Evolutionary conservation across 2,888 invertebrate genomes (phyloP).

Genomic region (Drosophila crucigera): DNA sequence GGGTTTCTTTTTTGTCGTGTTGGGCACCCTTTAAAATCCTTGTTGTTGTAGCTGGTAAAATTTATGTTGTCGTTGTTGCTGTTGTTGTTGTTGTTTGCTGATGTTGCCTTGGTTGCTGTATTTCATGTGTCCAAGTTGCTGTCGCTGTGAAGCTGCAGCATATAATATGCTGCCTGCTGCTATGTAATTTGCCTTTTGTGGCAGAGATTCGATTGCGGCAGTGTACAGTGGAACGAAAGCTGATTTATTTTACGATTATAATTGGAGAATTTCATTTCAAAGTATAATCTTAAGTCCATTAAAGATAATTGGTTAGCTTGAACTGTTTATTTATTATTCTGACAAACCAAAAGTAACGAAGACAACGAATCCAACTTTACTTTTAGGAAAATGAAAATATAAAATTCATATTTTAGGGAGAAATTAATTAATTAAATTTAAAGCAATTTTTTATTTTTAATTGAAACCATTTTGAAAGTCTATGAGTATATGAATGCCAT

Average conservation of each 20-base stretch:
- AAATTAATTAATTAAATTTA: neutral
- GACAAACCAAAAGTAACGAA: neutral
- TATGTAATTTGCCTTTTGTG: constrained; percentile 66
- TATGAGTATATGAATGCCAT: no score
- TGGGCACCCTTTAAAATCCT: constrained; percentile 35
- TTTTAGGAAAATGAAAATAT: neutral
- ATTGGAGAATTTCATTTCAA: neutral
- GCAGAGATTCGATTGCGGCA: constrained; percentile 55
- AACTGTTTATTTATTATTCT: neutral
- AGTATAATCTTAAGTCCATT: neutral
- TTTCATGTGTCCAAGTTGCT: constrained; percentile 53
- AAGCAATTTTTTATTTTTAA: neutral
- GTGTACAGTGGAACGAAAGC: constrained; percentile 37
- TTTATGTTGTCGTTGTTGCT: constrained; percentile 21
- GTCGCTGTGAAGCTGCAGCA: constrained; percentile 54
- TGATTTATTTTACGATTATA: neutral
- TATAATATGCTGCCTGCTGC: constrained; percentile 68
- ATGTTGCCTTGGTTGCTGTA: constrained; percentile 31
- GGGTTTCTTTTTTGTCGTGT: neutral
- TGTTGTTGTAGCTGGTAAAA: constrained; percentile 10
- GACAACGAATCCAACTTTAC: neutral
- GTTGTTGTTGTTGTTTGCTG: constrained; percentile 25
- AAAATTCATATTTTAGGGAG: neutral
- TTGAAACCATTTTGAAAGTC: neutral
- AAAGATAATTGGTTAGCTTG: neutral